These are phyloP conservation scores for Labeo rohita DNA, from an alignment of 2,113 vertebrate species.

Conservation along the genomic window DNA sequence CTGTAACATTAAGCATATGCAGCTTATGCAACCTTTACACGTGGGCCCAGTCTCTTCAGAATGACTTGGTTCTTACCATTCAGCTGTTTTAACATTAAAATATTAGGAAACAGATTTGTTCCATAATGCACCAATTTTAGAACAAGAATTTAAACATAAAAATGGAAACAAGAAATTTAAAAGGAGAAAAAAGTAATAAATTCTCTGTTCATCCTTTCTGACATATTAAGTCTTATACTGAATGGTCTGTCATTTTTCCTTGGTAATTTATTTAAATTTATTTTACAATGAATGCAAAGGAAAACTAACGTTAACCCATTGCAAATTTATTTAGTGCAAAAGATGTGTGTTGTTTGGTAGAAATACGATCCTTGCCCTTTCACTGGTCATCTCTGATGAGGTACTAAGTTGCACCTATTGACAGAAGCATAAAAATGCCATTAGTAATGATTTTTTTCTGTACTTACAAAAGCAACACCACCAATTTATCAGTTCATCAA, in stretches of 20 bases:
- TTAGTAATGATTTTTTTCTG: background rate
- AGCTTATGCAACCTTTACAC: background rate
- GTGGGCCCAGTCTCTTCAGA: background rate
- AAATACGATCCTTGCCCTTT: background rate
- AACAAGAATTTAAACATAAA: background rate
- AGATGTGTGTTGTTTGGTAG: background rate
- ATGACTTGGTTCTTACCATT: background rate
- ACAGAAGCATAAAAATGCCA: slow-evolving; percentile 38
- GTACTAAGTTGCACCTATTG: slow-evolving; percentile 78
- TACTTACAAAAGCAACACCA: no score
- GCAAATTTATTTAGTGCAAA: background rate
- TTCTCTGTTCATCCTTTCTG: background rate
- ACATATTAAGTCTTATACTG: background rate
- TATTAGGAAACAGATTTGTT: background rate
- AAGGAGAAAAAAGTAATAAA: background rate
- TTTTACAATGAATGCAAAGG: background rate
- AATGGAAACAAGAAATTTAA: background rate
- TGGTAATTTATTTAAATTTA: background rate
- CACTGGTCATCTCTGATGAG: slow-evolving; percentile 66
- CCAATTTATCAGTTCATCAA: background rate
- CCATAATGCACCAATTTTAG: background rate
- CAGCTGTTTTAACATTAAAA: background rate
- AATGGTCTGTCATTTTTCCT: background rate
- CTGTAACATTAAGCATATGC: background rate
- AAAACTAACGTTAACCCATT: background rate